Conservation (phyloP, 2,888 invertebrate genomes). For the Chloromyia formosa region DNA sequence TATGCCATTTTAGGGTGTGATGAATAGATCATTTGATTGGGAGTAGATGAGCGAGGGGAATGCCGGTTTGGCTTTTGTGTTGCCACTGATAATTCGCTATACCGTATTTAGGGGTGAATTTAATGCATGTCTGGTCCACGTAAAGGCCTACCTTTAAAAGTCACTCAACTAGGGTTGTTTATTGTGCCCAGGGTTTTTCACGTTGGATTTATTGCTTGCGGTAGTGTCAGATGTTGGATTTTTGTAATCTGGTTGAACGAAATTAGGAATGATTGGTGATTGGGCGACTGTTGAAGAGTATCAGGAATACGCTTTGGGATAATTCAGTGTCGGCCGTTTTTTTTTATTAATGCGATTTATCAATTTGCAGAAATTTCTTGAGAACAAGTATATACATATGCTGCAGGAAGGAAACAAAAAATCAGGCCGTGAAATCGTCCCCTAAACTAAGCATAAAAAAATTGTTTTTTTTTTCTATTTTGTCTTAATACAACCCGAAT, state of each 20-base stretch:
- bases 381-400: too few species aligned
- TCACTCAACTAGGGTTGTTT: slow-evolving; percentile 8
- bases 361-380: too few species aligned
- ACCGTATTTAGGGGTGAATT: slow-evolving; percentile 23
- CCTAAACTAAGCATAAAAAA: too few species aligned
- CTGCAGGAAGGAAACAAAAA: too few species aligned
- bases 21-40: slow-evolving; percentile 47
- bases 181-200: neutral
- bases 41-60: neutral
- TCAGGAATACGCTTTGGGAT: neutral
- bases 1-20: slow-evolving; percentile 41
- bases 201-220: slow-evolving; percentile 32
- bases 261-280: neutral
- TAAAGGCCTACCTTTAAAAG: neutral
- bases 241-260: slow-evolving; percentile 1
- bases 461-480: neutral
- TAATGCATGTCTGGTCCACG: neutral
- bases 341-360: too few species aligned
- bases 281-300: neutral
- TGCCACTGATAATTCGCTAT: slow-evolving; percentile 28
- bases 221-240: slow-evolving; percentile 28
- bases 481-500: neutral
- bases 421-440: too few species aligned
- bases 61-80: slow-evolving; percentile 24
- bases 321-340: too few species aligned